Conservation (phyloP, 2,113 vertebrate species). For the Eleginops maclovinus region DNA sequence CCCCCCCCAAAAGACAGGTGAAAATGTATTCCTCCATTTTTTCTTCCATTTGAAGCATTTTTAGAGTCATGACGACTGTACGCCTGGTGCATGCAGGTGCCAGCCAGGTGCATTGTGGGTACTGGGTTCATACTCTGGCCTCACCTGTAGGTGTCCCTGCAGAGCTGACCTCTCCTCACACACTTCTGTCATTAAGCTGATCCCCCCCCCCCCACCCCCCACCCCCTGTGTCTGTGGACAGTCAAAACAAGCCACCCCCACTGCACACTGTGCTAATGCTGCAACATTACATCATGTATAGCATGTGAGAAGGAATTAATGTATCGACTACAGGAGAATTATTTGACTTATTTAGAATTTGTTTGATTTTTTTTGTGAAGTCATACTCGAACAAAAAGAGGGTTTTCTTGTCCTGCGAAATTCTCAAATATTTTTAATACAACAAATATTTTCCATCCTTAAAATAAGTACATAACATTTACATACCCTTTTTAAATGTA, state of each 20-base stretch:
- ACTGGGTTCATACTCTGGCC: neutral
- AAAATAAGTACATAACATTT: no score
- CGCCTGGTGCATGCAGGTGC: neutral
- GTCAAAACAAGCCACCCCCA: constrained; percentile 57
- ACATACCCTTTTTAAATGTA: no score
- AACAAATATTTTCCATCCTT: no score
- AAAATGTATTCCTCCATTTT: no score
- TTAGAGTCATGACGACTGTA: neutral
- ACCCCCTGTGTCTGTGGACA: constrained; percentile 18
- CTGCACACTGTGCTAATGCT: constrained; percentile 36
- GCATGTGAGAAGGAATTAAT: neutral
- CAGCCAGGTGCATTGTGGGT: constrained; percentile 44
- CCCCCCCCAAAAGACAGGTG: no score
- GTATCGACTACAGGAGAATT: neutral
- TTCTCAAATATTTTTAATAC: no score
- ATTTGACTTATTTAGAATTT: neutral
- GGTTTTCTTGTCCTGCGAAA: neutral
- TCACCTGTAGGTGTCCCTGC: constrained; percentile 70
- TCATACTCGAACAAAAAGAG: neutral
- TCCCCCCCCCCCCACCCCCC: constrained; percentile 12
- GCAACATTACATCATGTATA: constrained; percentile 68
- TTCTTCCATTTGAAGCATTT: neutral
- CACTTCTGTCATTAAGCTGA: neutral
- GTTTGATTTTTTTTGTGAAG: neutral
- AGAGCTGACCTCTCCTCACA: constrained; percentile 54